phyloP scores from a whole-genome alignment of 2,113 vertebrate genomes.

The Ramphastos sulfuratus region DNA sequence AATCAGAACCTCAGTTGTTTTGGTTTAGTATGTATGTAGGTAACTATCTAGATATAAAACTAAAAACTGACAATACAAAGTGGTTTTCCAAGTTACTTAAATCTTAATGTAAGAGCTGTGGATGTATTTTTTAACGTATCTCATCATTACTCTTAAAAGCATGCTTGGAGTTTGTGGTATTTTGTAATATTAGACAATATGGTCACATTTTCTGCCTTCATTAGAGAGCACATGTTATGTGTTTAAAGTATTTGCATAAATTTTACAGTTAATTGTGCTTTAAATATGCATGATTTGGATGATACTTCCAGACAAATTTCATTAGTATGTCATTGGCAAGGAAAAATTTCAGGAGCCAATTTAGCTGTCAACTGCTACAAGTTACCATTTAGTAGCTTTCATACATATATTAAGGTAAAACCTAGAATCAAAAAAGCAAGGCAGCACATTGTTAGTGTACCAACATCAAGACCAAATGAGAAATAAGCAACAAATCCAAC shows the following conservation, averaged over 20 bases:
- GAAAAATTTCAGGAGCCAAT: conserved; percentile 8
- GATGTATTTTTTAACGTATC: neutral
- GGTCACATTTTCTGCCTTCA: neutral
- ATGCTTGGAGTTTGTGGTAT: neutral
- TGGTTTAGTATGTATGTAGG: neutral
- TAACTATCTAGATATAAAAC: neutral
- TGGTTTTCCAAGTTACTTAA: neutral
- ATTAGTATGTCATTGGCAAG: neutral
- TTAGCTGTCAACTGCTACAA: neutral
- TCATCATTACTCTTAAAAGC: conserved; percentile 8
- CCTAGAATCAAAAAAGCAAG: neutral
- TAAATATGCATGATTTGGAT: conserved; percentile 50
- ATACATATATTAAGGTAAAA: neutral
- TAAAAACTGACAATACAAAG: neutral
- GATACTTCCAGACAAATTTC: conserved; percentile 12
- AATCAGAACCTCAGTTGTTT: neutral
- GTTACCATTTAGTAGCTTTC: neutral
- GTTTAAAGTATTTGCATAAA: conserved; percentile 40
- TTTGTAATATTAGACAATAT: neutral
- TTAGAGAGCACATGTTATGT: neutral
- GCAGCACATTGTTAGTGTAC: neutral
- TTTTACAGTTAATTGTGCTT: conserved; percentile 40
- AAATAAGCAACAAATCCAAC: neutral
- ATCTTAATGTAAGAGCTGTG: neutral
- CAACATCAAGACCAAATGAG: neutral